Percentiles rank a stretch among this genome's conserved stretches.
Evolutionary conservation across 2,888 invertebrate species (phyloP).

Genomic region (Drosophila gaucha): DNA sequence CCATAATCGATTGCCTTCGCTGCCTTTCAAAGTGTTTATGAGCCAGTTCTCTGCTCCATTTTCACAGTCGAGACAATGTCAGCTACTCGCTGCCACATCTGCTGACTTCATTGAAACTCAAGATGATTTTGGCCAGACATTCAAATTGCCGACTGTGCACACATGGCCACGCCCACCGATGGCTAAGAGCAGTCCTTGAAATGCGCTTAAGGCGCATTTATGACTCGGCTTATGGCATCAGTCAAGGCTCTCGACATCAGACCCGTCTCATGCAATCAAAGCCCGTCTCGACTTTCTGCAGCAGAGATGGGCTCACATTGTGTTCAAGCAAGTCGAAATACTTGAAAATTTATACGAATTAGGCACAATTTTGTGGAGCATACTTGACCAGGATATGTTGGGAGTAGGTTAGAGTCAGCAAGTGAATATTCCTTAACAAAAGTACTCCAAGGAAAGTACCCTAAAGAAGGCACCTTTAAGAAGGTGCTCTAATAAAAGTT

Average conservation of each 20-base stretch:
- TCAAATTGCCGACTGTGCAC: slow-evolving; percentile 5
- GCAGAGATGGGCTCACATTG: background rate
- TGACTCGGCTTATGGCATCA: slow-evolving; percentile 12
- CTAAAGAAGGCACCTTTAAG: no score
- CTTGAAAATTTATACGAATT: background rate
- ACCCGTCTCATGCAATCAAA: background rate
- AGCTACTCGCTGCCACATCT: slow-evolving; percentile 5
- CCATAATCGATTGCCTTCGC: slow-evolving; percentile 38
- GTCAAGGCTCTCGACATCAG: slow-evolving; percentile 9
- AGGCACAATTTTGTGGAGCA: background rate
- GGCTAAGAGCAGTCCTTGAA: slow-evolving; percentile 28
- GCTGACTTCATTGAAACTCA: slow-evolving; percentile 22
- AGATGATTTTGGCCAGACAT: slow-evolving; percentile 12
- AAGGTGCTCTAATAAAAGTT: background rate
- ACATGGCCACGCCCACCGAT: slow-evolving; percentile 6
- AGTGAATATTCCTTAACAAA: no score
- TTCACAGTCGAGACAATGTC: slow-evolving; percentile 4
- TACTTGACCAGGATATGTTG: background rate
- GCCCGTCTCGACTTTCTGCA: background rate
- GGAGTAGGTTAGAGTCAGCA: background rate
- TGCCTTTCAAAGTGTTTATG: slow-evolving; percentile 24
- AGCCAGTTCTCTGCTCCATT: slow-evolving; percentile 24
- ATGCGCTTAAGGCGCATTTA: slow-evolving; percentile 28
- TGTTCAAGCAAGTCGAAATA: background rate
- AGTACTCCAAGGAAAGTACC: no score